A percentile compares a stretch with the other conserved stretches of the same genome.
These are phyloP conservation scores for Cervus canadensis DNA, from an alignment of 2,113 vertebrate genomes.

Conservation along the genomic window DNA sequence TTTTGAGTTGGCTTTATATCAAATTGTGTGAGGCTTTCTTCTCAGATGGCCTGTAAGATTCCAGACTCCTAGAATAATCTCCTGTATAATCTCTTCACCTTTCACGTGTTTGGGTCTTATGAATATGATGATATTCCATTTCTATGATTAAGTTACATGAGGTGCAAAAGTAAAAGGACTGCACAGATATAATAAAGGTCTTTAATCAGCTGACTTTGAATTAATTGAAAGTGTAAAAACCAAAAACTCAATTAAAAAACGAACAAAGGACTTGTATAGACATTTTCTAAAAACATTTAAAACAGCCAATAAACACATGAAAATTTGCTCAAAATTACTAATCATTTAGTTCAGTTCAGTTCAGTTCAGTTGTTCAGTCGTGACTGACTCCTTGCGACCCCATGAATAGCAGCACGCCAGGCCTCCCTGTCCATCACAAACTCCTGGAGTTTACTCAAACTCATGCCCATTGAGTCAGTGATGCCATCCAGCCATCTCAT, in stretches of 20 bases:
- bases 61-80: not conserved
- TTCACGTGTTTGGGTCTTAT: not conserved
- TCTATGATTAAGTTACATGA: not conserved
- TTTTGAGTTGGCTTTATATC: not conserved
- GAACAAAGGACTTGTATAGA: not conserved
- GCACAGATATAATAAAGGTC: not conserved
- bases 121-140: not conserved
- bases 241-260: not conserved
- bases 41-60: not conserved
- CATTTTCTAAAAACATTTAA: not conserved
- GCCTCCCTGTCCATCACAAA: too few species aligned
- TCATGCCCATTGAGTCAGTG: too few species aligned
- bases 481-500: too few species aligned
- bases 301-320: not conserved
- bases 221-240: not conserved
- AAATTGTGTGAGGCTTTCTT: not conserved
- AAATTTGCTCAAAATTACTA: not conserved
- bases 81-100: not conserved
- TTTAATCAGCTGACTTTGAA: not conserved
- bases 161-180: not conserved
- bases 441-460: too few species aligned
- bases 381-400: too few species aligned
- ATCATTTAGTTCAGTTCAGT: not conserved
- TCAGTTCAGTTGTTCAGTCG: too few species aligned
- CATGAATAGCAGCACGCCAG: too few species aligned